Evolutionary conservation across 2,888 invertebrate genomes (phyloP).

Genomic region (Aspidiotus rigidus): DNA sequence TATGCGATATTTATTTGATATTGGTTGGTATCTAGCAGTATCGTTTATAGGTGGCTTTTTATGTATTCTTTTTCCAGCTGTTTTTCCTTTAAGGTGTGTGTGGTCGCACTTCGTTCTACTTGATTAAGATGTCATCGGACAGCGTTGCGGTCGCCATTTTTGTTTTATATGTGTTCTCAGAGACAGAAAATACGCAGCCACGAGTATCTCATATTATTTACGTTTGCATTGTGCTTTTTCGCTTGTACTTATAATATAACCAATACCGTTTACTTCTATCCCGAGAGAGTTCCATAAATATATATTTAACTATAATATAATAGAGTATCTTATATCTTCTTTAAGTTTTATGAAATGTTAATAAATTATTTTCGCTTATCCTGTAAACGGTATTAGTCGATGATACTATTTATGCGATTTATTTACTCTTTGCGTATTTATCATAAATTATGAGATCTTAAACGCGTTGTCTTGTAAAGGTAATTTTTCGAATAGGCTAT

Average conservation of each 20-base stretch:
- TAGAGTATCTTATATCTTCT: conserved; percentile 28
- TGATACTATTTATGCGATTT: conserved; percentile 30
- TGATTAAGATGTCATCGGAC: conserved; percentile 33
- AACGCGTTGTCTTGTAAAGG: not conserved
- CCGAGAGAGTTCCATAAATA: conserved; percentile 24
- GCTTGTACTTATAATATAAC: conserved; percentile 25
- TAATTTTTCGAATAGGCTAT: not conserved
- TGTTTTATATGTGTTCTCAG: conserved; percentile 29
- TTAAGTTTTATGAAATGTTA: conserved; percentile 32
- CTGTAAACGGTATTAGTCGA: conserved; percentile 24
- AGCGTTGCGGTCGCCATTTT: conserved; percentile 31
- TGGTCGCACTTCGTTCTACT: conserved; percentile 31
- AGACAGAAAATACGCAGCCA: conserved; percentile 17
- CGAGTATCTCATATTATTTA: conserved; percentile 28
- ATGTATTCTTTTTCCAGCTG: conserved; percentile 32
- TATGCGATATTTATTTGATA: conserved; percentile 32
- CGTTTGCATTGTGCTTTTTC: conserved; percentile 29
- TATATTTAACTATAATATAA: conserved; percentile 23
- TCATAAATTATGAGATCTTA: conserved; percentile 16
- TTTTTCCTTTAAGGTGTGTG: conserved; percentile 32
- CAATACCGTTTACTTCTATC: too few species aligned
- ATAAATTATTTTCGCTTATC: conserved; percentile 31
- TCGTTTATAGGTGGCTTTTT: conserved; percentile 33
- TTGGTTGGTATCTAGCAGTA: conserved; percentile 29
- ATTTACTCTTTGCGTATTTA: conserved; percentile 21